Conservation (phyloP, 1,140 invertebrate genomes). For the Mactra quadrangularis region DNA sequence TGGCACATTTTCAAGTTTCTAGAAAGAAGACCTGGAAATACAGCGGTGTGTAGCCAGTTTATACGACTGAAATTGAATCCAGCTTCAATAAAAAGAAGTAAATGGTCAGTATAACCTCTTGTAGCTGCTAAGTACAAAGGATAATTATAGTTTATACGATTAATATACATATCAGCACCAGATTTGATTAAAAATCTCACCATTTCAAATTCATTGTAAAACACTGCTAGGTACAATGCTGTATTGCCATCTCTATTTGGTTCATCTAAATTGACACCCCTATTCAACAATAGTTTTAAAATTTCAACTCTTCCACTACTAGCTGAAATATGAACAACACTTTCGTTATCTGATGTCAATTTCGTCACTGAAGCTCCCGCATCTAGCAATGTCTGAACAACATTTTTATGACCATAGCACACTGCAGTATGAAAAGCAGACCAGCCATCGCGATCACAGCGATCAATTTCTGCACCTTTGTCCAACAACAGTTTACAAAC, state of each 20-base stretch:
- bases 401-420: conserved; percentile 74
- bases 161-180: conserved; percentile 71
- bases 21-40: conserved; percentile 52
- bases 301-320: conserved; percentile 72
- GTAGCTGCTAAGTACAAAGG: conserved; percentile 66
- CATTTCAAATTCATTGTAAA: conserved; percentile 71
- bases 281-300: conserved; percentile 64
- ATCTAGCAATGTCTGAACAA: conserved; percentile 69
- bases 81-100: conserved; percentile 65
- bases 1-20: conserved; percentile 43
- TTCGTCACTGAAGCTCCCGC: conserved; percentile 67
- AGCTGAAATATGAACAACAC: conserved; percentile 74
- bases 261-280: conserved; percentile 65
- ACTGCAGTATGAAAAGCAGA: conserved; percentile 77
- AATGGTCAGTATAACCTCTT: conserved; percentile 52
- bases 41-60: conserved; percentile 59
- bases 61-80: conserved; percentile 69
- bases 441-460: conserved; percentile 76
- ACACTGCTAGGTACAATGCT: conserved; percentile 75
- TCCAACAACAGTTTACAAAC: conserved; percentile 69
- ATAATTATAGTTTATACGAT: too few species aligned
- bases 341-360: conserved; percentile 73
- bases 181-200: conserved; percentile 71
- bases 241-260: conserved; percentile 75
- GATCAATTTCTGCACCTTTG: conserved; percentile 72